Percentiles rank a stretch among this genome's conserved stretches.
phyloP scores from a whole-genome alignment of 2,797 vertebrate genomes.

The Hippopotamyrus pictus region DNA sequence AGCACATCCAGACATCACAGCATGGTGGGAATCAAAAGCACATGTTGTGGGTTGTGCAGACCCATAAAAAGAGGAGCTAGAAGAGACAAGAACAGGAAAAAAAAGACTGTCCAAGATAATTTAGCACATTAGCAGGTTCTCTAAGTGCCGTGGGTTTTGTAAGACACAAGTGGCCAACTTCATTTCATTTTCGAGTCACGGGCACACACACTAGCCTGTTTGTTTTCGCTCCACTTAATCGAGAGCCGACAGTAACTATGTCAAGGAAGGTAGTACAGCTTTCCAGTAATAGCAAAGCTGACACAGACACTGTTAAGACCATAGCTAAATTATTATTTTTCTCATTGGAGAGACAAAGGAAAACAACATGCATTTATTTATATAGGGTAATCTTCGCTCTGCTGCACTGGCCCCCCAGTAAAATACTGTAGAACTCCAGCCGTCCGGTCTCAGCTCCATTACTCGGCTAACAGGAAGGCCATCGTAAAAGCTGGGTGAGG shows the following conservation, averaged over 20 bases:
- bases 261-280: neutral
- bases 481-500: neutral
- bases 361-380: neutral
- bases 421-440: neutral
- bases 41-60: neutral
- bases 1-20: neutral
- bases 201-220: neutral
- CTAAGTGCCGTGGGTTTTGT: neutral
- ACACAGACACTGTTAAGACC: neutral
- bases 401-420: neutral
- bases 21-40: neutral
- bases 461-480: neutral
- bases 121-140: neutral
- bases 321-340: neutral
- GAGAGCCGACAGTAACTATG: neutral
- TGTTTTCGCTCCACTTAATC: neutral
- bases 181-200: neutral
- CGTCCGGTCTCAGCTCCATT: neutral
- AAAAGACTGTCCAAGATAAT: neutral
- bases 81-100: neutral
- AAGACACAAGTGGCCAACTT: neutral
- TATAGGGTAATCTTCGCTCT: neutral
- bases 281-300: conserved; percentile 5
- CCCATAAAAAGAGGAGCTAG: neutral
- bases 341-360: neutral